Evolutionary conservation across 1,140 invertebrate genomes (phyloP).

Genomic region (Ceratoteleas bidentatus): DNA sequence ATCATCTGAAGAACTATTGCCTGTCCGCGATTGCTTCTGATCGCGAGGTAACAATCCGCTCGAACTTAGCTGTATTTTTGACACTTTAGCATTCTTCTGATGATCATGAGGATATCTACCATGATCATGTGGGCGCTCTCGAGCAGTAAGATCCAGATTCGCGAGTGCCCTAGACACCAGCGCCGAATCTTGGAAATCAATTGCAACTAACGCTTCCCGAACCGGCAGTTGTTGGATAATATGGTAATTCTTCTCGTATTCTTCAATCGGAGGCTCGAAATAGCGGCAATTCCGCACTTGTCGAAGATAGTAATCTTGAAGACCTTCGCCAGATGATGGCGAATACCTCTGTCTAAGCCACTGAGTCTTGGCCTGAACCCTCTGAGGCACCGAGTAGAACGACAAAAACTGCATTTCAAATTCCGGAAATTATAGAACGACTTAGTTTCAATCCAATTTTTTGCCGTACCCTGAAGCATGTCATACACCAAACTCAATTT

Average conservation of each 20-base stretch:
- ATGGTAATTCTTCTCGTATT: constrained; percentile 1
- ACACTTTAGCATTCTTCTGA: too few relatives aligned
- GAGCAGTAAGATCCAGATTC: neutral
- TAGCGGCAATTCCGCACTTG: neutral
- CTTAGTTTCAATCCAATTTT: constrained; percentile 2
- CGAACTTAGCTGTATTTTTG: too few relatives aligned
- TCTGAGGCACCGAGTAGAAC: constrained; percentile 11
- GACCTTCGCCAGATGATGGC: neutral
- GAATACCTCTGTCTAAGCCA: neutral
- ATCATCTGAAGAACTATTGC: too few relatives aligned
- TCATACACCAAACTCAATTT: neutral
- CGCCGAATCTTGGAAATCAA: neutral
- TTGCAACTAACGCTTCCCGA: constrained; percentile 4
- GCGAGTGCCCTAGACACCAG: neutral
- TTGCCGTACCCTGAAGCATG: neutral
- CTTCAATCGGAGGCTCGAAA: neutral
- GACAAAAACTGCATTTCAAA: neutral
- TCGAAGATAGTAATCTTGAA: neutral
- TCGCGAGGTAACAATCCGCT: too few relatives aligned
- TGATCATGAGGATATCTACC: neutral
- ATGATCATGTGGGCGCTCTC: neutral
- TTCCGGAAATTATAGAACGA: neutral
- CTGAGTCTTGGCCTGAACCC: neutral
- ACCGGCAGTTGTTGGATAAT: constrained; percentile 18
- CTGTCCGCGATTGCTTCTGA: too few relatives aligned